Conservation (phyloP, 2,797 vertebrate species). For the Sebastes minor region DNA sequence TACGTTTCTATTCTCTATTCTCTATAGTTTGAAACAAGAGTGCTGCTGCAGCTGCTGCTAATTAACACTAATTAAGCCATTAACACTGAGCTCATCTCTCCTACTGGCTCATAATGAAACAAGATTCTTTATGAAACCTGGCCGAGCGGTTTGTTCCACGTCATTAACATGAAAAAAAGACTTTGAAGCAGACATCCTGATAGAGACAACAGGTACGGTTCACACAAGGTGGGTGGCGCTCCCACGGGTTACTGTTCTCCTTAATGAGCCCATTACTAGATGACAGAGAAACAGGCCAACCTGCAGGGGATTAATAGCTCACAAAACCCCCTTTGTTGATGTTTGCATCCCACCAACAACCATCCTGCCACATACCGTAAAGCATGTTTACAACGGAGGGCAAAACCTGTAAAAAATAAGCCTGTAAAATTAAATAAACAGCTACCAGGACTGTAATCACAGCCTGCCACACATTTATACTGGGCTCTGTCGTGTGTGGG, state of each 20-base stretch:
- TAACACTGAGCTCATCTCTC: neutral
- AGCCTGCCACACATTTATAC: constrained; percentile 9
- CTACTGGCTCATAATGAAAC: neutral
- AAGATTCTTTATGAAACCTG: neutral
- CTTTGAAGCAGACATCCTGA: constrained; percentile 23
- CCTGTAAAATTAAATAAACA: constrained; percentile 45
- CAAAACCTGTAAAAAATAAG: constrained; percentile 43
- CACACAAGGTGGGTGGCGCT: constrained; percentile 65
- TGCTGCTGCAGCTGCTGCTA: neutral
- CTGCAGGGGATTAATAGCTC: constrained; percentile 57
- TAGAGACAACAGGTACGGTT: constrained; percentile 29
- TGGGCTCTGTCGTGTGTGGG: neutral
- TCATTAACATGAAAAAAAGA: constrained; percentile 2
- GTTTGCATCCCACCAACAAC: constrained; percentile 37
- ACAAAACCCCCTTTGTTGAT: constrained; percentile 66
- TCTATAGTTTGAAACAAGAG: neutral
- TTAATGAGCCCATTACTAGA: constrained; percentile 68
- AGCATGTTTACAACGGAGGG: constrained; percentile 51
- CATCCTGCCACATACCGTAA: constrained; percentile 55
- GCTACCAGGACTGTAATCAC: constrained; percentile 49
- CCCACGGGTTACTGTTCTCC: constrained; percentile 55
- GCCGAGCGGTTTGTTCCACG: neutral
- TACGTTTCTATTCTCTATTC: neutral
- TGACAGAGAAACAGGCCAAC: constrained; percentile 50
- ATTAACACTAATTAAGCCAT: neutral